Evolutionary conservation across 2,797 vertebrate genomes (phyloP).

Genomic region (Decapterus maruadsi): DNA sequence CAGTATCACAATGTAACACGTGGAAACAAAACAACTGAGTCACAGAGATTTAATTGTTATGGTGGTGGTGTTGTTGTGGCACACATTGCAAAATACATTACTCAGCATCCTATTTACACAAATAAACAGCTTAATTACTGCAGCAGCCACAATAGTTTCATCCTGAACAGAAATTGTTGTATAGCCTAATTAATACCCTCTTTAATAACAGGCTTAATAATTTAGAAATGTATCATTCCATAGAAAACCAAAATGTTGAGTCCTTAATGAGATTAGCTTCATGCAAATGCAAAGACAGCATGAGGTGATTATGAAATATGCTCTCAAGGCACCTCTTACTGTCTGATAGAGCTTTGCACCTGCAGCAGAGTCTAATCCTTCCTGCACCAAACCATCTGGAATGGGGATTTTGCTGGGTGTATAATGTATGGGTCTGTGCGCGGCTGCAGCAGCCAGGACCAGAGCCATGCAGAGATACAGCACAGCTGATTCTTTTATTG

Average conservation of each 20-base stretch:
- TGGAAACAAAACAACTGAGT: conserved; percentile 69
- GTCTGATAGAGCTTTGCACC: conserved; percentile 43
- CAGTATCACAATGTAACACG: conserved; percentile 44
- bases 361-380: conserved; percentile 61
- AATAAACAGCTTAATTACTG: conserved; percentile 46
- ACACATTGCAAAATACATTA: conserved; percentile 50
- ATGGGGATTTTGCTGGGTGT: conserved; percentile 62
- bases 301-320: conserved; percentile 35
- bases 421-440: conserved; percentile 64
- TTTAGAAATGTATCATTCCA: conserved; percentile 39
- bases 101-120: conserved; percentile 52
- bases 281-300: conserved; percentile 36
- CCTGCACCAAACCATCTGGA: conserved; percentile 77
- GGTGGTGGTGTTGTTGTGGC: conserved; percentile 24
- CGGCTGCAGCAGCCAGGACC: conserved; percentile 55
- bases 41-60: conserved; percentile 52
- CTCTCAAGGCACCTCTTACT: conserved; percentile 46
- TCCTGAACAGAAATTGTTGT: conserved; percentile 32
- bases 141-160: conserved; percentile 38
- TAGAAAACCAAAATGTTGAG: conserved; percentile 6
- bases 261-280: conserved; percentile 45
- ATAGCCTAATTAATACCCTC: conserved; percentile 42
- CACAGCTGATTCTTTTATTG: conserved; percentile 66
- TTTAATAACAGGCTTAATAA: conserved; percentile 51
- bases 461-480: conserved; percentile 58